These are phyloP conservation scores for Brachionus asplanchnoidis DNA, from an alignment of 1,140 invertebrate species.

Conservation along the genomic window DNA sequence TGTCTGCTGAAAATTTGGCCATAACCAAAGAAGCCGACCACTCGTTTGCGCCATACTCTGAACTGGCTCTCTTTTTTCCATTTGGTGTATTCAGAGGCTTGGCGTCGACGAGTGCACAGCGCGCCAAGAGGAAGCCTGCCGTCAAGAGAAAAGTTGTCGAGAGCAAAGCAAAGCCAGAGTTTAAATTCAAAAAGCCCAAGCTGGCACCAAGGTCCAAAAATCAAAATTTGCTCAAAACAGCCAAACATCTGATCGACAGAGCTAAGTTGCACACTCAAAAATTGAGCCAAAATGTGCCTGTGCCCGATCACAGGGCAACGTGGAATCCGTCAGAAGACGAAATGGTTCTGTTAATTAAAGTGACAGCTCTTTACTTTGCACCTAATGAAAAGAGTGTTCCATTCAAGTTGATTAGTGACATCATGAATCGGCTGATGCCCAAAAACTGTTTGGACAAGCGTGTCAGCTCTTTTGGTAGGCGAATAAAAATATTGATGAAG, in stretches of 20 bases:
- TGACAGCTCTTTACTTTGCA: background rate
- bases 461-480: slow-evolving; percentile 1
- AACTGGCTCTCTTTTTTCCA: slow-evolving; percentile 16
- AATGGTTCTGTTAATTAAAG: slow-evolving; percentile 19
- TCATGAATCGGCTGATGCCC: slow-evolving; percentile 12
- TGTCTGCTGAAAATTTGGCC: background rate
- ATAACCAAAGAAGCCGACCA: slow-evolving; percentile 27
- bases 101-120: background rate
- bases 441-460: background rate
- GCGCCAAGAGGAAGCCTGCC: background rate
- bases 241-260: slow-evolving; percentile 23
- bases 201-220: background rate
- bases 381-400: slow-evolving; percentile 38
- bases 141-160: background rate
- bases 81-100: slow-evolving; percentile 12
- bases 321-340: slow-evolving; percentile 18
- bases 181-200: background rate
- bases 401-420: slow-evolving; percentile 9
- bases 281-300: background rate
- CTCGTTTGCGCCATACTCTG: slow-evolving; percentile 5
- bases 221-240: slow-evolving; percentile 17
- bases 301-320: background rate
- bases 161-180: background rate
- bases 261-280: slow-evolving; percentile 3
- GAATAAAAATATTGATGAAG: slow-evolving; percentile 40